Evolutionary conservation across 2,797 vertebrate species (phyloP), one percentile per base, ranked within the genome.

Genomic region (Rhodeus uyekii): DNA sequence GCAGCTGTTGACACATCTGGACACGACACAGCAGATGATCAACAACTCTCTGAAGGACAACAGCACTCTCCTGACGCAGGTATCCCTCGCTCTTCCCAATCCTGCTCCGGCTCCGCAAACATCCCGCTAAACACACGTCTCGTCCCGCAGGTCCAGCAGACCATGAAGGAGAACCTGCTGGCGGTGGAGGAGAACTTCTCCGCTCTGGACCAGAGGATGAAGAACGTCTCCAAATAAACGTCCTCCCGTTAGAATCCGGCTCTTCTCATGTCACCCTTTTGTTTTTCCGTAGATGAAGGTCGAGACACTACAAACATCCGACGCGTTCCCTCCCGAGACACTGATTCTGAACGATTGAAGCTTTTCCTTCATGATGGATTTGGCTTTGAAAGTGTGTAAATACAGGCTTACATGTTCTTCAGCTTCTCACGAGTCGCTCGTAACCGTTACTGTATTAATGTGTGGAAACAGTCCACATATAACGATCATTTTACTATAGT

Each of bases 21-120:
- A 98, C 89, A 97, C 97, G 44, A 98, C 96, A 5, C 97, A 98
- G 91, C 97, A 98, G 91, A 96, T 96, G 95, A 96, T 98, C 84
- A 94, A 95, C 75, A 95, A 94, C 86, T 95, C 96, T 29, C 91
- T 98, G 89, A 98, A 97, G 92, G 96, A 97, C 87, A 97, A 97
- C 61, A 85, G 90, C 78, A 92, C 92, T 42, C 92, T 97, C 86
- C 91, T 98, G 83, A 92, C 95, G 29, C 96, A 97, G 96, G 97
- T 87, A 60, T n/a, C 0, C 65, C 9, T 24, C 3, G n/a, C n/a
- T n/a, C n/a, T n/a, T n/a, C n/a, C n/a, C n/a, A n/a, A n/a, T n/a
- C n/a, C n/a, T n/a, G n/a, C n/a, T n/a, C n/a, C n/a, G n/a, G n/a
- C n/a, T n/a, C n/a, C n/a, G n/a, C n/a, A n/a, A n/a, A n/a, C n/a